These are phyloP conservation scores for Noctua fimbriata DNA, from an alignment of 2,888 invertebrate species.

Conservation along the genomic window DNA sequence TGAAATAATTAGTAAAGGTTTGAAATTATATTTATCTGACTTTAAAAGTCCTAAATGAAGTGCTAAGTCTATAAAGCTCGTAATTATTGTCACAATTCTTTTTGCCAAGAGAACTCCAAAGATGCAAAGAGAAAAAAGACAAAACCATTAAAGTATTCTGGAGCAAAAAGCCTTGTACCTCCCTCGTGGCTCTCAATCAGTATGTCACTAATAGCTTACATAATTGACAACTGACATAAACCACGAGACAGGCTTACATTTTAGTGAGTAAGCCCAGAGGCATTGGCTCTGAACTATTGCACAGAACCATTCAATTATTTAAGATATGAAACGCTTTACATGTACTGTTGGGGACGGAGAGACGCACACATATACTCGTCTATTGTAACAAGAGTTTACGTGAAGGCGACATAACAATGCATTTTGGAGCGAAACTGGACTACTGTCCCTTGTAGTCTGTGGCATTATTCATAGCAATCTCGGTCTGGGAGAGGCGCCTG, in stretches of 20 bases:
- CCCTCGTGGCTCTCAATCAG: conserved; percentile 56
- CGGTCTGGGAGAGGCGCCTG: conserved; percentile 49
- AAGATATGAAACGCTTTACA: conserved; percentile 30
- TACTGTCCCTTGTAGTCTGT: conserved; percentile 53
- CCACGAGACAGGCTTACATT: conserved; percentile 43
- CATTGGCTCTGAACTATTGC: conserved; percentile 30
- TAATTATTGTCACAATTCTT: neutral
- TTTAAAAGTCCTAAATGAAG: neutral
- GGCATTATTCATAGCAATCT: conserved; percentile 68
- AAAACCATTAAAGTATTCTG: conserved; percentile 20
- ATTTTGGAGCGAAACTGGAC: conserved; percentile 57
- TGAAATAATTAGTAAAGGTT: neutral
- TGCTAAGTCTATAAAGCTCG: neutral
- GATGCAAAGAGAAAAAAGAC: conserved; percentile 2
- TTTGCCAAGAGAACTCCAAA: neutral
- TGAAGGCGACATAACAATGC: conserved; percentile 52
- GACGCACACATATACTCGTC: conserved; percentile 27
- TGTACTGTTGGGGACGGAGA: conserved; percentile 21
- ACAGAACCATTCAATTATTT: conserved; percentile 46
- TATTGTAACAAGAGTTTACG: conserved; percentile 47
- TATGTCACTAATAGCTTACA: conserved; percentile 53
- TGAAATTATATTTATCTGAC: neutral
- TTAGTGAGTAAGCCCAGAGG: conserved; percentile 54
- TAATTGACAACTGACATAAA: conserved; percentile 63
- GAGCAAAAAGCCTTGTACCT: conserved; percentile 29